Conservation (phyloP, 2,113 vertebrate species). For the Corythornis vintsioides region DNA sequence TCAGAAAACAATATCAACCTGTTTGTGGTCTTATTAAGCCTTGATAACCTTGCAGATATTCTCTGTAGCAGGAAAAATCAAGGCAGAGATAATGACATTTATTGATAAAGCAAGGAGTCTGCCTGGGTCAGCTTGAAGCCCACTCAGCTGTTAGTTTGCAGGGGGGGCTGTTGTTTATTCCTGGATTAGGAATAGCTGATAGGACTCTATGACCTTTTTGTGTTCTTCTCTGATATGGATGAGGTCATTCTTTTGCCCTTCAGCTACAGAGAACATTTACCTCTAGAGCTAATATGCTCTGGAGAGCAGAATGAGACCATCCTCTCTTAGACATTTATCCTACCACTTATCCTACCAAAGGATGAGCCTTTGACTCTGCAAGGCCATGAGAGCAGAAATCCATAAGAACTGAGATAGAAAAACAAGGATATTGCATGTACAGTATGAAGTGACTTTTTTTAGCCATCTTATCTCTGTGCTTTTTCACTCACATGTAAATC, state of each 20-base stretch:
- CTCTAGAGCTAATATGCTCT: not conserved
- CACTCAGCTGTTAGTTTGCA: not conserved
- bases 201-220: not conserved
- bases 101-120: constrained; percentile 25
- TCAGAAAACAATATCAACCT: constrained; percentile 19
- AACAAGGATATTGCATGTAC: not conserved
- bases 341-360: not conserved
- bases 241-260: not conserved
- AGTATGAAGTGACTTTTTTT: not conserved
- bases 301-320: not conserved
- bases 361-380: not conserved
- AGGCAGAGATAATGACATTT: constrained; percentile 44
- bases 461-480: not conserved
- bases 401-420: not conserved
- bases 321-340: not conserved
- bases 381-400: not conserved
- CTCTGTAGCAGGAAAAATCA: constrained; percentile 9
- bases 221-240: not conserved
- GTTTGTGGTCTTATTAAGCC: constrained; percentile 11
- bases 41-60: constrained; percentile 41
- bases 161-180: not conserved
- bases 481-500: not conserved
- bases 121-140: constrained; percentile 2
- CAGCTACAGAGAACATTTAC: not conserved
- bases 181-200: not conserved